These are phyloP conservation scores for Xestia c-nigrum DNA, from an alignment of 2,888 invertebrate genomes.

Conservation along the genomic window DNA sequence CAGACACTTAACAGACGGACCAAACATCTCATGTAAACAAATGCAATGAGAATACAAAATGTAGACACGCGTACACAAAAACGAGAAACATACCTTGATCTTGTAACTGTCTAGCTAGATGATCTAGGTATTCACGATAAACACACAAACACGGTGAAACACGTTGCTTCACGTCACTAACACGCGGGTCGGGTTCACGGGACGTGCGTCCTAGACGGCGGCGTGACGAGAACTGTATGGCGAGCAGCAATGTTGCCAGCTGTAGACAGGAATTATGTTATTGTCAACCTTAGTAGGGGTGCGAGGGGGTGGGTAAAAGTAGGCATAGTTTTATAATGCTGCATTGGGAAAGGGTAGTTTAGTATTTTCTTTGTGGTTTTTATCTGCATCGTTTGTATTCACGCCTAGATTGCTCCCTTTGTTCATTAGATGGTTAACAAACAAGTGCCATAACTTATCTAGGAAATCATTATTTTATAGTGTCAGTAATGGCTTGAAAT, in stretches of 20 bases:
- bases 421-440: not conserved
- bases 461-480: not conserved
- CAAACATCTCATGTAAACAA: conserved; percentile 56
- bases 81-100: conserved; percentile 61
- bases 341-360: conserved; percentile 29
- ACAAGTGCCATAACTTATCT: not conserved
- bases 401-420: not conserved
- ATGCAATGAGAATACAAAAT: conserved; percentile 15
- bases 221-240: conserved; percentile 78
- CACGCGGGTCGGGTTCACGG: conserved; percentile 75
- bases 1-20: conserved; percentile 37
- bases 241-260: conserved; percentile 75
- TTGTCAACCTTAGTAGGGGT: conserved; percentile 63
- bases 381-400: not conserved
- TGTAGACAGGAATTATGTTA: conserved; percentile 65
- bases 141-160: conserved; percentile 73
- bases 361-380: conserved; percentile 5
- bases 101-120: conserved; percentile 40
- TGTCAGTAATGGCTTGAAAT: not conserved
- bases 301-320: conserved; percentile 43
- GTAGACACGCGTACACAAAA: conserved; percentile 24
- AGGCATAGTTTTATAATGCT: conserved; percentile 30
- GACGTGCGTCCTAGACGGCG: conserved; percentile 80
- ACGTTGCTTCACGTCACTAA: conserved; percentile 69
- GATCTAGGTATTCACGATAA: conserved; percentile 55